Evolutionary conservation across 2,113 vertebrate genomes (phyloP).

Genomic region (Microcebus murinus): DNA sequence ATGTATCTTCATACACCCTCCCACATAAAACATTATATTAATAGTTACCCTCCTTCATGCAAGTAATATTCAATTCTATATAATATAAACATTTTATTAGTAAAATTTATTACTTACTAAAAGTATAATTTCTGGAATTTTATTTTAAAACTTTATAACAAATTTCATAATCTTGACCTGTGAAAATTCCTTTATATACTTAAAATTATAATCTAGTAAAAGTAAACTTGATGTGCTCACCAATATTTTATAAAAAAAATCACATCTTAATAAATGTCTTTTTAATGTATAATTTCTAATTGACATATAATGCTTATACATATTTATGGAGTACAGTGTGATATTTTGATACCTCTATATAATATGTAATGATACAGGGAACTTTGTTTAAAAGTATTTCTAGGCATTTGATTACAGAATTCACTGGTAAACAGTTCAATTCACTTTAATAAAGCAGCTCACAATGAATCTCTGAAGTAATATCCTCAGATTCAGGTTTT

Average conservation of each 20-base stretch:
- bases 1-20: background rate
- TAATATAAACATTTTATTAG: background rate
- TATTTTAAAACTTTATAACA: background rate
- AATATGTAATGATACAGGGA: background rate
- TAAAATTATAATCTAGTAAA: background rate
- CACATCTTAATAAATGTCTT: background rate
- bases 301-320: background rate
- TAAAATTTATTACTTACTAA: background rate
- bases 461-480: background rate
- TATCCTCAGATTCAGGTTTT: background rate
- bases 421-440: background rate
- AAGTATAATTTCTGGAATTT: background rate
- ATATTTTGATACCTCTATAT: background rate
- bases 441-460: background rate
- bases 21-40: background rate
- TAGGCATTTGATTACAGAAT: background rate
- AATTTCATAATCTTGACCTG: conserved; percentile 5
- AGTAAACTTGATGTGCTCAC: background rate
- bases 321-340: background rate
- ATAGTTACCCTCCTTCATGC: background rate
- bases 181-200: background rate
- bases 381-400: background rate
- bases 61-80: background rate
- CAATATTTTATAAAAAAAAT: conserved; percentile 25
- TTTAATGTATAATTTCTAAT: background rate